Percentiles rank a stretch among this genome's conserved stretches.
phyloP scores from a whole-genome alignment of 2,113 vertebrate species.

The Camelus bactrianus region DNA sequence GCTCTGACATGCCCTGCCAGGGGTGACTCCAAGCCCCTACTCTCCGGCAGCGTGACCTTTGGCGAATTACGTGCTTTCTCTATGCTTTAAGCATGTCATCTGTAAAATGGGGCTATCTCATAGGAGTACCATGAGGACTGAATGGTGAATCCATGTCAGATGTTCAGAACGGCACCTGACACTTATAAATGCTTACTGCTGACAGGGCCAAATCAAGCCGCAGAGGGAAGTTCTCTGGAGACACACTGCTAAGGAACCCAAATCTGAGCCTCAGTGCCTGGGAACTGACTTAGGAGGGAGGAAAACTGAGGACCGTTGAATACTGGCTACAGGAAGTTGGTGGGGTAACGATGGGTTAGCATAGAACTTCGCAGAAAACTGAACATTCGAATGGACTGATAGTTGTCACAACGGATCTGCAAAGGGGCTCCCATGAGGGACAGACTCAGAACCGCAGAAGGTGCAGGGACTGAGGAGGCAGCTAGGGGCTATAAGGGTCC shows the following conservation, averaged over 20 bases:
- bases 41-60: background rate
- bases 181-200: background rate
- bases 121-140: background rate
- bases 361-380: background rate
- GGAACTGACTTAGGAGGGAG: background rate
- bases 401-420: background rate
- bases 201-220: background rate
- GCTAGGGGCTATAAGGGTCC: background rate
- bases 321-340: background rate
- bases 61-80: background rate
- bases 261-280: background rate
- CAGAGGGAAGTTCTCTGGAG: background rate
- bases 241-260: background rate
- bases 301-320: background rate
- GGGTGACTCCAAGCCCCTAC: background rate
- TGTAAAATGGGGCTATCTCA: background rate
- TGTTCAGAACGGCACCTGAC: background rate
- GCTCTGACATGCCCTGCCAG: background rate
- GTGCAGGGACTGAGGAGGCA: background rate
- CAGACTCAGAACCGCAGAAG: background rate
- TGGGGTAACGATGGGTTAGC: background rate
- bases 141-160: background rate
- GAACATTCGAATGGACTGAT: background rate
- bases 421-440: background rate
- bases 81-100: background rate